Evolutionary conservation across 2,797 vertebrate genomes (phyloP).

Genomic region (Propithecus perrieri): DNA sequence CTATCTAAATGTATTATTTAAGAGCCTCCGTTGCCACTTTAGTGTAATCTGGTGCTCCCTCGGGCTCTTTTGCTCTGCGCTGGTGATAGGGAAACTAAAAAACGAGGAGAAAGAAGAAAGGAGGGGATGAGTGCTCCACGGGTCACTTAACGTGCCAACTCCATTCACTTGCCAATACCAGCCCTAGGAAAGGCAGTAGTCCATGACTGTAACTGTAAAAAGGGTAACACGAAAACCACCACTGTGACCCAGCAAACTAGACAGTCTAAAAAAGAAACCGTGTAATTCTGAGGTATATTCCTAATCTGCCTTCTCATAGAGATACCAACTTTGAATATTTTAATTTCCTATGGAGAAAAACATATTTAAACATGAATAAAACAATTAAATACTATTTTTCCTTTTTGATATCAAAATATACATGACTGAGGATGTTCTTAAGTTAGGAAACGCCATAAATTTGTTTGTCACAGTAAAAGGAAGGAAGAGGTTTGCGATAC

Average conservation of each 20-base stretch:
- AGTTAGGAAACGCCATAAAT: constrained; percentile 40
- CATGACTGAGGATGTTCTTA: constrained; percentile 29
- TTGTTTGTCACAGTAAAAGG: constrained; percentile 56
- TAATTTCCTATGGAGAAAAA: neutral
- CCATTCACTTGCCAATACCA: neutral
- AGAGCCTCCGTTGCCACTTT: neutral
- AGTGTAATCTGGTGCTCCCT: neutral
- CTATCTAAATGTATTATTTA: neutral
- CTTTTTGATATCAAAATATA: constrained; percentile 50
- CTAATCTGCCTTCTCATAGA: neutral
- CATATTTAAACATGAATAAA: constrained; percentile 21
- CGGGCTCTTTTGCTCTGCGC: neutral
- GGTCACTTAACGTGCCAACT: neutral
- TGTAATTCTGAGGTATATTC: neutral
- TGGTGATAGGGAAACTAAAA: neutral
- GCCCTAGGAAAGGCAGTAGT: neutral
- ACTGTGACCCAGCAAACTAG: neutral
- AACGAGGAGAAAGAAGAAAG: neutral
- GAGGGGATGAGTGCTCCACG: neutral
- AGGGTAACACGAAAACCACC: neutral
- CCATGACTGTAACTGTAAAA: neutral
- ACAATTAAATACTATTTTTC: constrained; percentile 47
- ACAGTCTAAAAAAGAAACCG: neutral
- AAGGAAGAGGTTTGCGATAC: constrained; percentile 35
- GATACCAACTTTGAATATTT: constrained; percentile 5